These are phyloP conservation scores for Axea sp. DNA, from an alignment of 2,888 invertebrate genomes.

Conservation along the genomic window DNA sequence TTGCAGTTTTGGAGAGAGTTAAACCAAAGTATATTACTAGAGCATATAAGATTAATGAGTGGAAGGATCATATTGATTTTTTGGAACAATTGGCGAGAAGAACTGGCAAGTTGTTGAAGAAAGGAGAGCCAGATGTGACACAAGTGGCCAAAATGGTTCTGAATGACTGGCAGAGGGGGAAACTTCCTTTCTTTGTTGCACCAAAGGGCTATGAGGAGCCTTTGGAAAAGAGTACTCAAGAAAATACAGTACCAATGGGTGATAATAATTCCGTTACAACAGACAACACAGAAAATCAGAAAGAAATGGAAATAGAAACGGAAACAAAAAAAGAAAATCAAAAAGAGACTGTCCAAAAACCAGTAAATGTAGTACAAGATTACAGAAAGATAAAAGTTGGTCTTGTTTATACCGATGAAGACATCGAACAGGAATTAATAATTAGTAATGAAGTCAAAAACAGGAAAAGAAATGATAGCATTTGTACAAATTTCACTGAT, in stretches of 20 bases:
- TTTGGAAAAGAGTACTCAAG: constrained; percentile 71
- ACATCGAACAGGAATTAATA: constrained; percentile 76
- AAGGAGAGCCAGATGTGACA: constrained; percentile 96
- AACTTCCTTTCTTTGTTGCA: constrained; percentile 94
- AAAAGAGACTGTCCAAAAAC: too few species aligned
- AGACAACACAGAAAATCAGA: constrained; percentile 1
- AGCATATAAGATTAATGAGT: constrained; percentile 92
- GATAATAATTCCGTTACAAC: too few species aligned
- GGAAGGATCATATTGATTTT: constrained; percentile 92
- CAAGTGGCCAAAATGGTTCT: constrained; percentile 96
- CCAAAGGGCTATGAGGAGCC: constrained; percentile 91
- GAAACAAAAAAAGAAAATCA: constrained; percentile 59
- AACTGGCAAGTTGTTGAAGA: constrained; percentile 94
- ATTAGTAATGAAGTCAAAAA: constrained; percentile 15
- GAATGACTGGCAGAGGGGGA: constrained; percentile 99
- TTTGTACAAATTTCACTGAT: constrained; percentile 68
- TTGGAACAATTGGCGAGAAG: constrained; percentile 93
- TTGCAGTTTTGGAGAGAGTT: constrained; percentile 91
- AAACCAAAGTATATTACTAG: constrained; percentile 92
- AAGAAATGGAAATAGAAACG: neutral
- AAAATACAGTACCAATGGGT: too few species aligned
- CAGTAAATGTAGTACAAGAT: constrained; percentile 85
- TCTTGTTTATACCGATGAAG: constrained; percentile 84
- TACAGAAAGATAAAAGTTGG: constrained; percentile 90
- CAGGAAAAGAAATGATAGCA: constrained; percentile 80